Evolutionary conservation across 1,140 invertebrate species (phyloP), one percentile per base, ranked within the genome.

Genomic region (Lasioglossum baleicum): DNA sequence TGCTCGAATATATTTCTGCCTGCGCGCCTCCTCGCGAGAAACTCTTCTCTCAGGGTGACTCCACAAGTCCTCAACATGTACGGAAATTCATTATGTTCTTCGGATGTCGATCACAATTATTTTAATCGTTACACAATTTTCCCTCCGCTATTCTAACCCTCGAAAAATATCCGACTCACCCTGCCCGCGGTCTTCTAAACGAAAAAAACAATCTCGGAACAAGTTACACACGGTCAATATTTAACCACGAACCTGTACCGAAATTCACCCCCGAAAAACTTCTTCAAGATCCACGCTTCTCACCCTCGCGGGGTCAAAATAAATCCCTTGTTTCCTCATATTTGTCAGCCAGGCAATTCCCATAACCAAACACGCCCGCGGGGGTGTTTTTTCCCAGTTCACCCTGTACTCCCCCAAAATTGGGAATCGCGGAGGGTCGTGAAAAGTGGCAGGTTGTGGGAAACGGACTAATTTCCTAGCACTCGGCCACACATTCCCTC

Each of bases 391-490:
- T 84, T 60, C 35, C 35, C 8, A n/a, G 67, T 75, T 70, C 53
- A 11, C 42, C 44, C 72, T 40, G 40, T 67, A 35, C 79, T 48
- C 60, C 31, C 56, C 31, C 17, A 53, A 80, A 84, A 75, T 35
- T 60, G 66, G 79, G 51, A 71, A 76, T 64, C 11, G 64, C 11
- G 64, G 40, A 61, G 70, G 60, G 82, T 35, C 5, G 35, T 4
- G 35, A 35, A 35, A 35, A 5, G 35, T 82, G 80, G 74, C 82
- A 87, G 83, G 80, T 87, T 84, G 80, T 83, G 83, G 83, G 86
- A 87, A 87, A 73, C 75, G 51, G 71, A 58, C 69, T 85, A 86
- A 86, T 86, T 80, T 61, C 75, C 20, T 48, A 15, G 78, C 26
- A 77, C 82, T 73, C 78, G 22, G 53, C 60, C 68, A 6, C 17